Percentiles rank a stretch among this genome's conserved stretches.
These are phyloP conservation scores for Siphamia tubifer DNA, from an alignment of 2,113 vertebrate genomes.

Conservation along the genomic window DNA sequence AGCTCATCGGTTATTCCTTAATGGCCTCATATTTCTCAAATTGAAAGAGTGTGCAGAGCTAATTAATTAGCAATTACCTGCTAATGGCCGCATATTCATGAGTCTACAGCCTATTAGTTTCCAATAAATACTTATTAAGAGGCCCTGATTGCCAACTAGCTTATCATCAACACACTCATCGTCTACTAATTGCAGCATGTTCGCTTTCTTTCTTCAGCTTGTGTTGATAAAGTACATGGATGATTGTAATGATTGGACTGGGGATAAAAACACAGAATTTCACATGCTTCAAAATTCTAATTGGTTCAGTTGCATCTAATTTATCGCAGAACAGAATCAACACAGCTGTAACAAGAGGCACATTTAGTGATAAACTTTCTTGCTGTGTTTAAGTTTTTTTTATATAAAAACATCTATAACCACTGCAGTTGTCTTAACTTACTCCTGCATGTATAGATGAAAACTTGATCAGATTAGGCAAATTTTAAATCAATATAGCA, in stretches of 20 bases:
- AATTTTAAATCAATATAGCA: too few species aligned
- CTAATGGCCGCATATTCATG: slow-evolving; percentile 69
- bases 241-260: background rate
- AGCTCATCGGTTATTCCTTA: slow-evolving; percentile 59
- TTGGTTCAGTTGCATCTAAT: background rate
- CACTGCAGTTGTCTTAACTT: too few species aligned
- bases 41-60: slow-evolving; percentile 58
- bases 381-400: too few species aligned
- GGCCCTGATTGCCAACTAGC: slow-evolving; percentile 51
- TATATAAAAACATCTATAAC: too few species aligned
- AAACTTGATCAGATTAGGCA: too few species aligned
- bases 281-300: background rate
- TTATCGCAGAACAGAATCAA: background rate
- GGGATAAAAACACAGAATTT: background rate
- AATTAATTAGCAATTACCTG: slow-evolving; percentile 76
- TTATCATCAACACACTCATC: slow-evolving; percentile 51
- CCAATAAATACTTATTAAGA: slow-evolving; percentile 70
- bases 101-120: slow-evolving; percentile 62
- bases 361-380: background rate
- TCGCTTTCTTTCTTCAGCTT: slow-evolving; percentile 25
- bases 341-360: background rate
- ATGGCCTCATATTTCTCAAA: slow-evolving; percentile 69
- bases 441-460: too few species aligned
- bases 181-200: slow-evolving; percentile 34
- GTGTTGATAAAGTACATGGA: background rate